Base-by-base conservation (phyloP, 1,140 invertebrate species). In the Holotrichia oblita region DNA sequence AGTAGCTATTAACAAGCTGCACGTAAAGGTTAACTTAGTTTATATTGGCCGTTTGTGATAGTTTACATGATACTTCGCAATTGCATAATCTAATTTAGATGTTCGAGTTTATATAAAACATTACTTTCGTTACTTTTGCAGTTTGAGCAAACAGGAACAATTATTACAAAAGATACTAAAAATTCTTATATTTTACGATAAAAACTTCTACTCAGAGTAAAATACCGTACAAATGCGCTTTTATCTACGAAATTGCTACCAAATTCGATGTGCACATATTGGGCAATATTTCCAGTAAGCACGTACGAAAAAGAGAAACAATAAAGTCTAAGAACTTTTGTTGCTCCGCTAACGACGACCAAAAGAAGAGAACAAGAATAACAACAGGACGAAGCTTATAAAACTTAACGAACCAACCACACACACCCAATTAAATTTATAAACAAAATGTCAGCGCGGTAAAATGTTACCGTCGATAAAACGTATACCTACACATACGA, bases 351-450 rank as follows among this genome's bases (percentile, higher is more conserved):
- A 64, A 64, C 61, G 61, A 64, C 20, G 61, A 20, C 61, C 24
- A 64, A 64, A 64, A 20, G 24, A 27, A 64, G 61, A 64, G 17
- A 64, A 64, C 61, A 64, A 20, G 61, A 64, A 64, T 64, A 64
- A 64, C 61, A 64, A 20, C 61, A 64, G 61, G 17, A 17, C 61
- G 61, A 64, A 64, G 24, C 61, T 64, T 64, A 64, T 64, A 64
- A 64, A 64, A 64, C n/a, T 64, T 64, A 64, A 64, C 61, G 61
- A 64, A 64, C 61, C 61, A 64, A 20, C 61, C 17, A 27, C 61
- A 64, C 77, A 42, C 77, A 77, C 77, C 77, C 77, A 77, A 77
- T 77, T 77, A 77, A 77, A 77, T 77, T 77, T 77, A 77, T 77
- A 77, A 77, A 77, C 77, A 77, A 64, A 77, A 77, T 77, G 55